Base-by-base conservation (phyloP, 2,888 invertebrate genomes). In the Troilus luridus region DNA sequence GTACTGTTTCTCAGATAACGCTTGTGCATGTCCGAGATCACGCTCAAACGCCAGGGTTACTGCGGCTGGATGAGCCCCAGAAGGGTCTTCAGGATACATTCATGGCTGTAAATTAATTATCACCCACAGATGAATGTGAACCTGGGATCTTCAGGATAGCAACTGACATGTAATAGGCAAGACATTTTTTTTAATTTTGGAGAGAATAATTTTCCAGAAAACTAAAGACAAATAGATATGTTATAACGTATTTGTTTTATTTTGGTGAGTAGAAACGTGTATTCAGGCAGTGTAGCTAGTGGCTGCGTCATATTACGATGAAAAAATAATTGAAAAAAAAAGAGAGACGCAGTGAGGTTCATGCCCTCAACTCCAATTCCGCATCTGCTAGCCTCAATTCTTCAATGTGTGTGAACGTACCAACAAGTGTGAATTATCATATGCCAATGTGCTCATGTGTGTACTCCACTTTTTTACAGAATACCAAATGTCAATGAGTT, bases 331-430 rank as follows among this genome's bases (percentile, higher is more conserved):
- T 9, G 1, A 11, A 19, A 54, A 77, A 41, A 77, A 77, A 77
- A 27, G 72, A 77, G 1, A 17, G 17, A 77, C 77, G 77, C 77
- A 41, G 7, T 0, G 72, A 24, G 77, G 77, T 77, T 54, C 77
- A 77, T 77, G 77, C 77, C 77, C 77, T 77, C 77, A 19, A 41
- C 17, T 77, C 41, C 77, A 77, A 77, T 77, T 77, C 77, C 77
- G 77, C 77, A 77, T 77, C 77, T 77, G 77, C 41, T 77, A 41
- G 19, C 41, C 54, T 77, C 77, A 19, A 77, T 54, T 41, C 77
- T 21, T 77, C 17, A 64, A 64, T 64, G 64, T 64, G 64, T 64
- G 64, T 64, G 64, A 64, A 64, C 64, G 24, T 64, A 64, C n/a
- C 64, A n/a, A 64, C 64, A 11, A 24, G 24, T 64, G 64, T 64